Percentiles rank a stretch among this genome's conserved stretches.
These are phyloP conservation scores for Arctocebus calabarensis DNA, from an alignment of 2,797 vertebrate species.

Conservation along the genomic window DNA sequence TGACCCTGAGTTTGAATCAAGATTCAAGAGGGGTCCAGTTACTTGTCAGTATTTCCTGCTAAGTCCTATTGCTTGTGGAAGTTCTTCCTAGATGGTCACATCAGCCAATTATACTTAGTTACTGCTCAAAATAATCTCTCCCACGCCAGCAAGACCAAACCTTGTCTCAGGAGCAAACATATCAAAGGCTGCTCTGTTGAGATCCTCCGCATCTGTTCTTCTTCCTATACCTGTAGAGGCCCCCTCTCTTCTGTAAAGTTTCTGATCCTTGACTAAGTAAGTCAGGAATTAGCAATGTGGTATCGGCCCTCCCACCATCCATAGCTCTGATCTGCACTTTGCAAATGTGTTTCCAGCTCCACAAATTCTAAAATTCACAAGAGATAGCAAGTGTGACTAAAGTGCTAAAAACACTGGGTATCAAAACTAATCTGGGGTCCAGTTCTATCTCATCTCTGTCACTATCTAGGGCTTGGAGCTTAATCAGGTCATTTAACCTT, in stretches of 20 bases:
- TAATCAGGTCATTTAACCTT: neutral
- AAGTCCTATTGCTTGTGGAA: neutral
- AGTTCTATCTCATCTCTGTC: neutral
- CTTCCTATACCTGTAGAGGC: neutral
- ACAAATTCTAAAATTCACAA: constrained; percentile 20
- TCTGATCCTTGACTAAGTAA: neutral
- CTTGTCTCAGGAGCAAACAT: neutral
- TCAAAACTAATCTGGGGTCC: neutral
- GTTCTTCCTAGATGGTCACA: neutral
- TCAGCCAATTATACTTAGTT: neutral
- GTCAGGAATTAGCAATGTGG: neutral
- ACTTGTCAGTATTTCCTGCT: neutral
- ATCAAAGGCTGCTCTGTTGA: neutral
- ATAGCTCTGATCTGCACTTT: neutral
- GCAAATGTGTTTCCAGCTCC: neutral
- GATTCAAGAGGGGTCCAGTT: neutral
- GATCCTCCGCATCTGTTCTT: neutral
- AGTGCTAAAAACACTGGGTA: constrained; percentile 8
- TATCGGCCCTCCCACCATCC: neutral
- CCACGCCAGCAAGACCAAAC: neutral
- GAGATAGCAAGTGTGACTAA: neutral
- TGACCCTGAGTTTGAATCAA: constrained; percentile 14
- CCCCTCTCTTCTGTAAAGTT: neutral
- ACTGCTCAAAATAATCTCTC: constrained; percentile 4
- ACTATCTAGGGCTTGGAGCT: neutral